These are phyloP conservation scores for Bombus terrestris DNA, from an alignment of 1,140 invertebrate species.

Conservation along the genomic window DNA sequence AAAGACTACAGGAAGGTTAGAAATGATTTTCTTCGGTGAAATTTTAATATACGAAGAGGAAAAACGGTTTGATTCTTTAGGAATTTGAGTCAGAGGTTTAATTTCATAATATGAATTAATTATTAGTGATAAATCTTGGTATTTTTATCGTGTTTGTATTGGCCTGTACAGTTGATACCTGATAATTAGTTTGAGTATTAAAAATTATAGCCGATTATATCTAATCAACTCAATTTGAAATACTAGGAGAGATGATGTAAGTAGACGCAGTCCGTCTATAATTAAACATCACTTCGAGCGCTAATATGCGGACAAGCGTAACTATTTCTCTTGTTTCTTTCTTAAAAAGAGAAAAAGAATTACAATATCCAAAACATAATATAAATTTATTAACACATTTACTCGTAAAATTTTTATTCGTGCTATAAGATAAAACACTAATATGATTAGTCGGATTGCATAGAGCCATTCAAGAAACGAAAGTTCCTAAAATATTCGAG, in stretches of 20 bases:
- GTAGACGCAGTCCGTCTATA: neutral
- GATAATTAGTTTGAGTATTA: neutral
- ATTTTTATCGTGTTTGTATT: too few species aligned
- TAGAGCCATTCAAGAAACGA: neutral
- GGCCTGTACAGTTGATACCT: neutral
- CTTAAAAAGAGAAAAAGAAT: neutral
- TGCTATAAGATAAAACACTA: neutral
- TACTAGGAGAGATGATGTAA: neutral
- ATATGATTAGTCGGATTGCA: neutral
- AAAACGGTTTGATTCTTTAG: neutral
- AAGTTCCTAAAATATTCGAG: neutral
- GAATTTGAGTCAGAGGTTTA: neutral
- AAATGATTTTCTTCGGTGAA: neutral
- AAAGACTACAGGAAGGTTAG: neutral
- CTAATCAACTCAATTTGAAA: too few species aligned
- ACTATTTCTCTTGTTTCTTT: neutral
- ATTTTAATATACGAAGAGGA: neutral
- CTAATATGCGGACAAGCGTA: neutral
- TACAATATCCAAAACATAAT: neutral
- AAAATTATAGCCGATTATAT: too few species aligned
- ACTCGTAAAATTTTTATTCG: neutral
- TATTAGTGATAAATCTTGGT: too few species aligned
- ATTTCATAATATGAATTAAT: too few species aligned
- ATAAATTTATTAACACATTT: neutral
- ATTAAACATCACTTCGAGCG: neutral